Base-by-base conservation (phyloP, 2,888 invertebrate genomes). In the Acronicta alni region DNA sequence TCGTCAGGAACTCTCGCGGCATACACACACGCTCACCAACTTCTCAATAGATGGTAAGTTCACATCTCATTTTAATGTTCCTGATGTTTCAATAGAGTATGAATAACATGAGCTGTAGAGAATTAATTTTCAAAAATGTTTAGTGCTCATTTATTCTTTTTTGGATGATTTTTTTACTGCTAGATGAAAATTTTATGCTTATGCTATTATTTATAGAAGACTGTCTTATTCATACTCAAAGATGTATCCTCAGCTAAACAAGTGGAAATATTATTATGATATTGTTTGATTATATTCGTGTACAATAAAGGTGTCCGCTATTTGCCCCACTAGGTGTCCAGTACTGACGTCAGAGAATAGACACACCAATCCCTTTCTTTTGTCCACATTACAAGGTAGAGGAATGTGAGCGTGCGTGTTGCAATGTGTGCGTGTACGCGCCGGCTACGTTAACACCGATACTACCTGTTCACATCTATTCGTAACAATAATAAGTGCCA, bases 271-370 rank as follows among this genome's bases (percentile, higher is more conserved):
- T 26, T 42, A 53, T 51, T 32, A 30, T 56, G 18, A 23, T 53
- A 57, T 32, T 74, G 38, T 62, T 46, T 44, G 64, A 65, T 58
- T 62, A 65, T 67, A 75, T 62, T 67, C 65, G 76, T 81, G 68
- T 80, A 70, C 73, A 84, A 83, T 89, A 91, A 89, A 89, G 79
- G 80, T 88, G 82, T 91, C 84, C 87, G 86, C 86, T 92, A 88
- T 93, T 90, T 93, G 85, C 91, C 86, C 91, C 90, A 90, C 83
- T 94, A 94, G 93, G 93, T 93, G 84, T 93, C 88, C 93, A 85
- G 93, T 93, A 90, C 93, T 94, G 93, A 94, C 87, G 92, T 91
- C 92, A 93, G 93, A 92, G 92, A 92, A 86, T 93, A 91, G 90
- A 91, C 89, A 90, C 91, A 85, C 89, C 92, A 91, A 91, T 92